These are phyloP conservation scores for Pleuronectes platessa DNA, from an alignment of 2,113 vertebrate species.

Conservation along the genomic window DNA sequence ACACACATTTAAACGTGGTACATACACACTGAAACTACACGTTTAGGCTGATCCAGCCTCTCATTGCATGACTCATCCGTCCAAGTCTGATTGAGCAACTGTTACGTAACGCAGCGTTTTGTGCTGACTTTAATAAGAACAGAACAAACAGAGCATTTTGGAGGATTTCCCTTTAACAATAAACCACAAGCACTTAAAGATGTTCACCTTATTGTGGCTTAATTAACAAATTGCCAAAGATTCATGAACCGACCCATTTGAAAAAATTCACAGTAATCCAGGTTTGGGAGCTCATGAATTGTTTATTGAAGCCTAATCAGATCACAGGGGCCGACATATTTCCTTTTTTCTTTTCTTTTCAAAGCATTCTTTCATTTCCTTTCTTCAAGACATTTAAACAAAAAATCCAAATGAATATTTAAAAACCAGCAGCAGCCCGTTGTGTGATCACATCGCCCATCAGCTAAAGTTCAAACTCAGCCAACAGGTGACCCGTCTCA, in stretches of 20 bases:
- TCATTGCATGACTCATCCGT: slow-evolving; percentile 16
- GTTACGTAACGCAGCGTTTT: slow-evolving; percentile 1
- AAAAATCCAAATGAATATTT: slow-evolving; percentile 31
- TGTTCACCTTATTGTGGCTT: slow-evolving; percentile 27
- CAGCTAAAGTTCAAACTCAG: slow-evolving; percentile 26
- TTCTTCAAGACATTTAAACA: neutral
- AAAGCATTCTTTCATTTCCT: slow-evolving; percentile 42
- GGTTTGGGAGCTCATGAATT: neutral
- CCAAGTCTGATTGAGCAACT: neutral
- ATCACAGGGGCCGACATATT: slow-evolving; percentile 4
- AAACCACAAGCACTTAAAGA: neutral
- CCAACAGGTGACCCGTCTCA: slow-evolving; percentile 16
- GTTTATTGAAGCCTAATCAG: neutral
- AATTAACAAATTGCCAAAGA: slow-evolving; percentile 13
- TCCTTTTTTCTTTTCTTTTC: slow-evolving; percentile 22
- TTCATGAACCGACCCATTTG: neutral
- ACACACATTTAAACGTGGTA: no score
- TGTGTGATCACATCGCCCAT: slow-evolving; percentile 34
- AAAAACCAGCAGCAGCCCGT: slow-evolving; percentile 12
- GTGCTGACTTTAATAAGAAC: neutral
- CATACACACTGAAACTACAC: neutral
- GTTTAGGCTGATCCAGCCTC: neutral
- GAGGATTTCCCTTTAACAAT: slow-evolving; percentile 15
- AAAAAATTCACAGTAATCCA: no score
- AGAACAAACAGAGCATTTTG: slow-evolving; percentile 28